Base-by-base conservation (phyloP, 2,113 vertebrate genomes). In the Heterochromis multidens region DNA sequence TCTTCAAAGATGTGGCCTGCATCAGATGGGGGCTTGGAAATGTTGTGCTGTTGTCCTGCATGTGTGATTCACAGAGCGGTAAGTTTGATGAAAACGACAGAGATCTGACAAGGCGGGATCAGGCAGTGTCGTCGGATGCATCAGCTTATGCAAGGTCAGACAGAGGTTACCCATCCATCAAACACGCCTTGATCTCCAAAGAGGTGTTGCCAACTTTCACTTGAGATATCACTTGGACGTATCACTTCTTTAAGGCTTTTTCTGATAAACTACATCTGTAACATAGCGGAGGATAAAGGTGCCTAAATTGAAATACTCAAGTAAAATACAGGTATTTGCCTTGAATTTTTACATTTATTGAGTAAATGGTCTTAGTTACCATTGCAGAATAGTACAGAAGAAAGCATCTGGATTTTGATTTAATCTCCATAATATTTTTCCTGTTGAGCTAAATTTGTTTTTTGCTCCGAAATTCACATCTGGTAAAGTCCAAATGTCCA, bases 1-100 rank as follows among this genome's bases (percentile, higher is more conserved):
- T 81, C 85, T 91, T 94, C 88, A 93, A 90, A 94, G 88, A 91
- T 37, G 54, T 40, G 40, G 65, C 77, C 77, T 25, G 81, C 77
- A 13, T 90, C 88, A 88, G 80, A 84, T 61, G 11, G 67, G 62
- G 56, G 77, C 67, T 77, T 82, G 63, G 37, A 85, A 82, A 72
- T 17, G 7, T 6, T 21, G 59, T 35, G 59, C 78, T 82, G 85
- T 79, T 61, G 12, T 54, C 81, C 74, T 33, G 67, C 16, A 17
- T 84, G 31, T 86, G 72, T 87, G 83, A 87, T 72, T 88, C 83
- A 72, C 72, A 1, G 63, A 81, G 72, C 60, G 7, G 56, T 16
- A 74, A 87, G 56, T 82, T 61, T 86, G 89, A 92, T 91, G 89
- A 86, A 78, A 85, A 80, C 14, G 85, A 89, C 86, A 77, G 81